Evolutionary conservation across 1,140 invertebrate genomes (phyloP), one percentile per base, ranked within the genome.

Genomic region (Mycetomoellerius zeteki): DNA sequence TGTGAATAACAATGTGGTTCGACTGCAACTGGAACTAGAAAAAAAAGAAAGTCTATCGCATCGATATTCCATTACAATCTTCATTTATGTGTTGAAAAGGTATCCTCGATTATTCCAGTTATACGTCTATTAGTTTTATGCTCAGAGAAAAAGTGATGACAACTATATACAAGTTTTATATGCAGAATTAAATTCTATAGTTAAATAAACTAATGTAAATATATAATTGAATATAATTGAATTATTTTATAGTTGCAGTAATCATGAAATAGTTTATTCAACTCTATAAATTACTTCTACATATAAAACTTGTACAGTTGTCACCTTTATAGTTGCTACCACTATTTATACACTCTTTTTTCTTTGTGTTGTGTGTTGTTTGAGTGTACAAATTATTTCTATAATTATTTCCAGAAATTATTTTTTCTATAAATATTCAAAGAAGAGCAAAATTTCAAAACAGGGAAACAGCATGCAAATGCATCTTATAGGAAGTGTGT

Each of bases 371-470:
- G n/a, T n/a, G n/a, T n/a, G n/a, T n/a, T n/a, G n/a, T n/a, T n/a
- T n/a, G 2, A 43, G 8, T 12, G 8, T 10, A 43, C 8, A 43
- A 43, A 43, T 43, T 54, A 52, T 52, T 52, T 14, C 60, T 69
- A 37, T 47, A 24, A 21, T 21, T 0, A n/a, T n/a, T 65, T 37
- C 10, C n/a, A 37, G 30, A 14, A 33, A 33, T 65, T 30, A 16
- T 16, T 47, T 24, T 8, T 33, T 56, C 12, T 24, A 33, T 30
- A 52, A 21, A 21, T 30, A n/a, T 30, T 54, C 21, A 19, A 14
- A 19, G 16, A 30, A 52, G 6, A 78, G 27, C 24, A 65, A 78
- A 78, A 50, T 64, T 21, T 78, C 16, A 43, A 56, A 30, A 62
- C 8, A 56, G 3, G 1, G 7, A 54, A 73, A 73, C 21, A 52